A percentile compares a stretch with the other conserved stretches of the same genome.
These are phyloP conservation scores for Scylla paramamosain DNA, from an alignment of 1,140 invertebrate genomes.

Conservation along the genomic window DNA sequence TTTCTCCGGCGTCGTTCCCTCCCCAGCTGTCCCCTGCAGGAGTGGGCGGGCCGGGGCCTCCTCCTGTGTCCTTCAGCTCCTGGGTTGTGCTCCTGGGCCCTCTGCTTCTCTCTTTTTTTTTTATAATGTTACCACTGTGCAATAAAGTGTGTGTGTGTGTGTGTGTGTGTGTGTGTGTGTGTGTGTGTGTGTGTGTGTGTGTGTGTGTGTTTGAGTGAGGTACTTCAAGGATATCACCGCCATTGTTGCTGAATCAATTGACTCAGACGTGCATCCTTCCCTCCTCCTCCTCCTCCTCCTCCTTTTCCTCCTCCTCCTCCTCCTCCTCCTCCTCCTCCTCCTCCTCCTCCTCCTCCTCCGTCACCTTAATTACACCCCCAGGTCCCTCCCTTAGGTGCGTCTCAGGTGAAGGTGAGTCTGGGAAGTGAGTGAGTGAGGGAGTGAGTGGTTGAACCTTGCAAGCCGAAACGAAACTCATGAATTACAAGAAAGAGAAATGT, in stretches of 20 bases:
- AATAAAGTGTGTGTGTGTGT: slow-evolving; percentile 15
- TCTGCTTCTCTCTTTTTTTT: no score
- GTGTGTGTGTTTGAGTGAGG: background rate
- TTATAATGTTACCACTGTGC: no score
- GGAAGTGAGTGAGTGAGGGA: background rate
- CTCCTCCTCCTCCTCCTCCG: background rate
- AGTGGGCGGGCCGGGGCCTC: background rate
- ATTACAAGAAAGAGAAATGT: no score
- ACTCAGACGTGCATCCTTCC: background rate
- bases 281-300: background rate
- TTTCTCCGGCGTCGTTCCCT: background rate
- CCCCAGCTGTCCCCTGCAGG: background rate
- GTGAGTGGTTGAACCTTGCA: no score
- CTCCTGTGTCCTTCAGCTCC: background rate
- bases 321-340: background rate
- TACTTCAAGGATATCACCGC: slow-evolving; percentile 12
- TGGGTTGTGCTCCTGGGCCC: no score
- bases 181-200: slow-evolving; percentile 20
- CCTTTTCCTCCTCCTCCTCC: background rate
- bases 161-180: slow-evolving; percentile 20
- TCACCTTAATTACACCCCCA: background rate
- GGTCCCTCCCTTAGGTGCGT: background rate
- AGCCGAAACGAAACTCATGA: no score
- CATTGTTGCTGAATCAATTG: slow-evolving; percentile 23
- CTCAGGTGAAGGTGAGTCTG: background rate